Evolutionary conservation across 2,113 vertebrate species (phyloP).

Genomic region (Centropus unirufus): DNA sequence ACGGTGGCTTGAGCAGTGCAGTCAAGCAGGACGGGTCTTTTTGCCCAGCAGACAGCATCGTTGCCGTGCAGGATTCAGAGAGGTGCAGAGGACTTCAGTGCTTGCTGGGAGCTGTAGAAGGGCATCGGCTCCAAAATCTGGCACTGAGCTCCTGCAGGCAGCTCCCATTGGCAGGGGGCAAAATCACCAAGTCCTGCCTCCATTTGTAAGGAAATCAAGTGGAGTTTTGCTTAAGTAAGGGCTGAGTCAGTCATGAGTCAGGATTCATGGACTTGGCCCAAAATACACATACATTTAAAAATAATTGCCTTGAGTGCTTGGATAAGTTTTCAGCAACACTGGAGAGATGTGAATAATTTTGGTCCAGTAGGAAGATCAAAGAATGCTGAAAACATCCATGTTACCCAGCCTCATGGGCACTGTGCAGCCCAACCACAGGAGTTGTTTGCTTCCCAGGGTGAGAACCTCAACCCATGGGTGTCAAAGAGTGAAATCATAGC

Average conservation of each 20-base stretch:
- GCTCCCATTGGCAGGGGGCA: not conserved
- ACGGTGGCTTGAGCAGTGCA: not conserved
- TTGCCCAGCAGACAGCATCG: not conserved
- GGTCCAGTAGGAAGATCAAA: slow-evolving; percentile 56
- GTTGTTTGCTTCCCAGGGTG: slow-evolving; percentile 49
- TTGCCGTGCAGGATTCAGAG: not conserved
- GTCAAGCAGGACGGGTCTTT: not conserved
- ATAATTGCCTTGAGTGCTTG: slow-evolving; percentile 56
- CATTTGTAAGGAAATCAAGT: slow-evolving; percentile 14
- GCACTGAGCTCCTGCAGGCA: not conserved
- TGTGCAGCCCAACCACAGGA: slow-evolving; percentile 44
- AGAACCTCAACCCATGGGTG: slow-evolving; percentile 54
- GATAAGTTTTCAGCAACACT: slow-evolving; percentile 37
- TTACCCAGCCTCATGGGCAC: slow-evolving; percentile 32
- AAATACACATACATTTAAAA: slow-evolving; percentile 48
- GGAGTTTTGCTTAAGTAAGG: slow-evolving; percentile 65
- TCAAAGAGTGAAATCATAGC: slow-evolving; percentile 61
- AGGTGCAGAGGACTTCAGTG: not conserved
- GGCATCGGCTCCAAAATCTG: fast-evolving
- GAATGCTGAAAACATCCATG: not conserved
- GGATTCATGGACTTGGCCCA: slow-evolving; percentile 57
- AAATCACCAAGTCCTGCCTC: not conserved
- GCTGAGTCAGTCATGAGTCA: slow-evolving; percentile 65
- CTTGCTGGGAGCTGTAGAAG: not conserved
- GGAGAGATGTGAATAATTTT: slow-evolving; percentile 49